phyloP scores from a whole-genome alignment of 2,888 invertebrate genomes.

The Cecidostiba fungosa region DNA sequence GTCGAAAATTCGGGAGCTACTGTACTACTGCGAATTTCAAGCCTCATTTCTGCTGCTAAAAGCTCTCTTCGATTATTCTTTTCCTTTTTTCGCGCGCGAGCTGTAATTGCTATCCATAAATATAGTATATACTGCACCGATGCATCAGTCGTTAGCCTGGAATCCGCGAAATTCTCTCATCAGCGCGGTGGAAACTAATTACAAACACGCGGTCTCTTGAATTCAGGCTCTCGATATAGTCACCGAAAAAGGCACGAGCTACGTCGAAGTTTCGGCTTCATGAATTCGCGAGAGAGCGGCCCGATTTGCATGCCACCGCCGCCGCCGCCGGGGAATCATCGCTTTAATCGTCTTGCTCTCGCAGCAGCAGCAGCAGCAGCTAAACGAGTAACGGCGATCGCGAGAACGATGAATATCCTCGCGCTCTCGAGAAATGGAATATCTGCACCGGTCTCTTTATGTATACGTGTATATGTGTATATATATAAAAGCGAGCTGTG shows the following conservation, averaged over 20 bases:
- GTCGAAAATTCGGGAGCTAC: not conserved
- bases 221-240: not conserved
- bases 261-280: constrained; percentile 7
- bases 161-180: no score
- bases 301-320: constrained; percentile 49
- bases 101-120: not conserved
- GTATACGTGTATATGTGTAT: not conserved
- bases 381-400: constrained; percentile 47
- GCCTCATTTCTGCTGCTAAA: constrained; percentile 9
- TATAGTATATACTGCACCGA: no score
- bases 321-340: constrained; percentile 30
- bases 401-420: constrained; percentile 39
- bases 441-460: not conserved
- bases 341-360: constrained; percentile 46
- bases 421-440: constrained; percentile 36
- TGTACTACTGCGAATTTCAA: not conserved
- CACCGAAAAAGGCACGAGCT: not conserved
- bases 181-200: not conserved
- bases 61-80: not conserved
- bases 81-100: no score
- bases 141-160: no score
- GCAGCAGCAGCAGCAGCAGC: no score
- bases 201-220: no score
- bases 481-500: not conserved
- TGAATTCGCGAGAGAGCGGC: constrained; percentile 19